phyloP scores from a whole-genome alignment of 2,113 vertebrate species.

The Sceloporus tristichus region DNA sequence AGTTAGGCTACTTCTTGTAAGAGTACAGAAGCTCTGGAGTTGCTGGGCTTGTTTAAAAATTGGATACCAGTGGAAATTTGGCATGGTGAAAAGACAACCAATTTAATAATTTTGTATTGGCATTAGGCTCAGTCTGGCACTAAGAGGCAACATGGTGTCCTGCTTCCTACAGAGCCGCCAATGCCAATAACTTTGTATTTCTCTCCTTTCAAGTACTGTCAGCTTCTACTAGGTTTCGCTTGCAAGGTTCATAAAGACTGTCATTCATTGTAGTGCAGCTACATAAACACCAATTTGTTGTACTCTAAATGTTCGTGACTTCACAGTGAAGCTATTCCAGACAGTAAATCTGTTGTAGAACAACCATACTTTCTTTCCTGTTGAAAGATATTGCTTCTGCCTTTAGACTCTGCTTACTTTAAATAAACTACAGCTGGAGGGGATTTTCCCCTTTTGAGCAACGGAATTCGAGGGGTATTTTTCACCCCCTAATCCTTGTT shows the following conservation, averaged over 20 bases:
- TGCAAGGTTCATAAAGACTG: conserved; percentile 35
- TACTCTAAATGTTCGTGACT: conserved; percentile 14
- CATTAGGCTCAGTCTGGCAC: neutral
- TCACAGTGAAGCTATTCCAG: conserved; percentile 19
- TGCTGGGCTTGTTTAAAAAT: neutral
- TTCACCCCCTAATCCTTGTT: neutral
- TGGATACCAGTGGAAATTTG: neutral
- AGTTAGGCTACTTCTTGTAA: neutral
- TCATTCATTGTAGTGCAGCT: conserved; percentile 27
- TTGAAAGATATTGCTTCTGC: neutral
- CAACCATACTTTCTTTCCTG: conserved; percentile 35
- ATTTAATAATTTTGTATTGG: neutral
- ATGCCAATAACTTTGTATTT: conserved; percentile 29
- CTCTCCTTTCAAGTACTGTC: conserved; percentile 25
- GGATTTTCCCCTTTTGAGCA: neutral
- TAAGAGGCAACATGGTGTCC: neutral
- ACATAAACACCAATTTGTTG: conserved; percentile 34
- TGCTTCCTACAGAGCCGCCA: neutral
- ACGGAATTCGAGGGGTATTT: neutral
- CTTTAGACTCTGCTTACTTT: conserved; percentile 2
- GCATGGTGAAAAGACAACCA: neutral
- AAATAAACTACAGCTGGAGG: conserved; percentile 8
- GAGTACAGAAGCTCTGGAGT: neutral
- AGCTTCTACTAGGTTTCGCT: conserved; percentile 10
- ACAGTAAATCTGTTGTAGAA: conserved; percentile 41